These are phyloP conservation scores for Ceriagrion tenellum DNA, from an alignment of 2,888 invertebrate species.

Conservation along the genomic window DNA sequence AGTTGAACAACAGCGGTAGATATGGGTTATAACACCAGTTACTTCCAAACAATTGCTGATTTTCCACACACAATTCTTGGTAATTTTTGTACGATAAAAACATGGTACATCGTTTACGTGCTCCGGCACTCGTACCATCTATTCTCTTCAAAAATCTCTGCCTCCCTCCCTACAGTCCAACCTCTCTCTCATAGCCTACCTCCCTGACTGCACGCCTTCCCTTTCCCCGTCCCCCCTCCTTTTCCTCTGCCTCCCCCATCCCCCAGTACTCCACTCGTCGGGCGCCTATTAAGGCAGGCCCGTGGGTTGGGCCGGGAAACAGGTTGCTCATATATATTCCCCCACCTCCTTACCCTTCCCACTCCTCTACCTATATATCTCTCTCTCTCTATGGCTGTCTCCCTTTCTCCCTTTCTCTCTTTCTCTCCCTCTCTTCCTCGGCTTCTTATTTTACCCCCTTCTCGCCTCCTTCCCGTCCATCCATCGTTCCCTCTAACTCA, in stretches of 20 bases:
- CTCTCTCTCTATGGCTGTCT: background rate
- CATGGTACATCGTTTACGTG: no score
- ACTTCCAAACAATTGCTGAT: no score
- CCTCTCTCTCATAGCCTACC: background rate
- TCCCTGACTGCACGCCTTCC: background rate
- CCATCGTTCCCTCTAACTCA: no score
- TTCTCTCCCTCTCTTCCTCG: background rate
- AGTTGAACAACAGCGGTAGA: no score
- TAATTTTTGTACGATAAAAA: no score
- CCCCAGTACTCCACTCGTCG: background rate
- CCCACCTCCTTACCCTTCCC: background rate
- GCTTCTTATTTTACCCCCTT: no score
- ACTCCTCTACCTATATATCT: background rate
- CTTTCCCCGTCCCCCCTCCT: background rate
- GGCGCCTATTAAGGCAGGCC: conserved; percentile 61
- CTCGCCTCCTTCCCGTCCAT: background rate
- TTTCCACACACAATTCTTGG: no score
- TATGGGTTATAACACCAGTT: no score
- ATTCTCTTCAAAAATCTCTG: conserved; percentile 4
- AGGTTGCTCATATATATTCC: conserved; percentile 43
- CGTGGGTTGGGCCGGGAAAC: conserved; percentile 67
- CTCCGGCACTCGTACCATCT: no score
- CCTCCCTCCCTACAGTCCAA: background rate
- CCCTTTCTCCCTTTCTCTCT: background rate
- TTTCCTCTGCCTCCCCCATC: background rate